Evolutionary conservation across 2,113 vertebrate species (phyloP).

Genomic region (Oriolus oriolus): DNA sequence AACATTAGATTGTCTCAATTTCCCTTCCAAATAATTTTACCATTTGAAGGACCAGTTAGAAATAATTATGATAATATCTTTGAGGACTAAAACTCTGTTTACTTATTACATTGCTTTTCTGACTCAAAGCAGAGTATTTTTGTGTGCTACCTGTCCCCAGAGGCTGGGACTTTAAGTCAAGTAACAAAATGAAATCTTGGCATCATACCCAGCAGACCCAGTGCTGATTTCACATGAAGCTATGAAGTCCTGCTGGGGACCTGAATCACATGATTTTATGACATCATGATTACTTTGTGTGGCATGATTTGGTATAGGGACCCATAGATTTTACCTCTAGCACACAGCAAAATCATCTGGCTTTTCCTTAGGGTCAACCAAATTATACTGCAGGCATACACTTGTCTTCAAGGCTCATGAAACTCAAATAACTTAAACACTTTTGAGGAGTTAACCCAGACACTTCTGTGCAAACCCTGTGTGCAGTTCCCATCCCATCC

Average conservation of each 20-base stretch:
- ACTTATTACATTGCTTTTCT: background rate
- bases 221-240: background rate
- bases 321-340: background rate
- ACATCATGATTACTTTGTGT: background rate
- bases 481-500: background rate
- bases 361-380: background rate
- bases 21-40: background rate
- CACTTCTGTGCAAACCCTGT: background rate
- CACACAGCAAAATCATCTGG: background rate
- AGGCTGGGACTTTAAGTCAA: background rate
- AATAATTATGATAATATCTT: background rate
- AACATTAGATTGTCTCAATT: background rate
- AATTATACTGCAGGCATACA: background rate
- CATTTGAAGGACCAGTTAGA: background rate
- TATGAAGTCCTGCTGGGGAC: background rate
- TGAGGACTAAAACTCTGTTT: background rate
- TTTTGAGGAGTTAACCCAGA: background rate
- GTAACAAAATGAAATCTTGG: background rate
- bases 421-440: background rate
- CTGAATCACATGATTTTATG: rapidly evolving
- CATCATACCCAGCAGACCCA: background rate
- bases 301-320: background rate
- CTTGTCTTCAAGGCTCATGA: background rate
- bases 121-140: background rate
- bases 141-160: background rate